These are phyloP conservation scores for Haliclystus octoradiatus DNA, from an alignment of 30 jellyfish, hydroid and myxozoan species.

Conservation along the genomic window DNA sequence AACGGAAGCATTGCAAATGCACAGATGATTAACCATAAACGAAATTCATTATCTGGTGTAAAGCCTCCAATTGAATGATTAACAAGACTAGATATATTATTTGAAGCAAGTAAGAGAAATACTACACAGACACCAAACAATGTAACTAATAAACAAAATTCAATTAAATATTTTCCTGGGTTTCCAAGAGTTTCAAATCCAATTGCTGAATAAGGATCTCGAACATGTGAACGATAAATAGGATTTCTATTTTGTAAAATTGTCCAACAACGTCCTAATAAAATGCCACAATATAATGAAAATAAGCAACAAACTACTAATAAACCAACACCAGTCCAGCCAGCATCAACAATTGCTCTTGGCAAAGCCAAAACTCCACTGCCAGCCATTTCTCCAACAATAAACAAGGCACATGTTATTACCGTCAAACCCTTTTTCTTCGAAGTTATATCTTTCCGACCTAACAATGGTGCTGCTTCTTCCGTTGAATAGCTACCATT, in stretches of 20 bases:
- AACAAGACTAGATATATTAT: conserved; percentile 56
- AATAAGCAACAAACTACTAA: conserved; percentile 45
- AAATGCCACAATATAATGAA: conserved; percentile 61
- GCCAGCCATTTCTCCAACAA: conserved; percentile 93
- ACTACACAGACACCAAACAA: conserved; percentile 79
- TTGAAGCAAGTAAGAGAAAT: conserved; percentile 59
- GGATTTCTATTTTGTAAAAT: conserved; percentile 22
- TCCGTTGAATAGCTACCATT: no score
- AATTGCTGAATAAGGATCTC: conserved; percentile 93
- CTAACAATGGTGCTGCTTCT: neutral
- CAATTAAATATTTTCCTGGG: conserved; percentile 60
- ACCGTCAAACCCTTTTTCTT: conserved; percentile 55
- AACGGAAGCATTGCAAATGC: conserved; percentile 46
- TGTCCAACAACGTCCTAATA: conserved; percentile 78
- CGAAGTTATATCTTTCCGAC: neutral
- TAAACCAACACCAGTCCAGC: conserved; percentile 81
- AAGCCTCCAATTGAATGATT: conserved; percentile 37
- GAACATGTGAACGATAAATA: conserved; percentile 27
- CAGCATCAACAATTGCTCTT: conserved; percentile 61
- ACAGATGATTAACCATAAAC: conserved; percentile 45
- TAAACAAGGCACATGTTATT: conserved; percentile 70
- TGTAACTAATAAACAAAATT: conserved; percentile 52
- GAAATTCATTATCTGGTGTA: conserved; percentile 30
- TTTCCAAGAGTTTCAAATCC: conserved; percentile 64
- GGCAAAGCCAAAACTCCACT: conserved; percentile 97